Conservation (phyloP, 92 coral and sea anemone genomes). For the Zoanthus sociatus region DNA sequence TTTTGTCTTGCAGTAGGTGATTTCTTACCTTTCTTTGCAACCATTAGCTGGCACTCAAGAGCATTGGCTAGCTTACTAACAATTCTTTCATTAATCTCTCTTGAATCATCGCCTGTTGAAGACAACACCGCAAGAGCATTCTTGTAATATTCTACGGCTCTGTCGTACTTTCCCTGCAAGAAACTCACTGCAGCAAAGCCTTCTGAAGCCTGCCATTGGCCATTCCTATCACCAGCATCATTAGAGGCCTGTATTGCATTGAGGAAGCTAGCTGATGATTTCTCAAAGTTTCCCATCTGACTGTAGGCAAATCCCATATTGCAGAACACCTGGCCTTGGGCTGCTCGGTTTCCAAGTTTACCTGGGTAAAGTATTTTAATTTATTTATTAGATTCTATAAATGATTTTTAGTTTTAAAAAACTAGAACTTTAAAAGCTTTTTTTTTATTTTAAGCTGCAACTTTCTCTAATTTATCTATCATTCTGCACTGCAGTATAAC, state of each 20-base stretch:
- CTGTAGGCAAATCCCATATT: conserved; percentile 98
- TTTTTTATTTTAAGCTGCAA: background rate
- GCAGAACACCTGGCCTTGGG: conserved; percentile 95
- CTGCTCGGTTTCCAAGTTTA: conserved; percentile 80
- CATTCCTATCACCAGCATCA: conserved; percentile 74
- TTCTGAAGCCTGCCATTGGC: conserved; percentile 97
- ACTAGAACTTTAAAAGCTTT: background rate
- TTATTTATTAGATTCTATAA: background rate
- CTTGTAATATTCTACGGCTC: conserved; percentile 89
- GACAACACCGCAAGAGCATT: conserved; percentile 80
- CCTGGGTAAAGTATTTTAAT: conserved; percentile 53
- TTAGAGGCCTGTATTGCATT: conserved; percentile 93
- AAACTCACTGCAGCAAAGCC: conserved; percentile 95
- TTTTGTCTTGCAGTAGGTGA: conserved; percentile 32
- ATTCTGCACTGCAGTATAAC: too few species aligned
- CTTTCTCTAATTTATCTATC: too few species aligned
- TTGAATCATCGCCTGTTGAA: conserved; percentile 57
- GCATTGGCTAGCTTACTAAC: conserved; percentile 94
- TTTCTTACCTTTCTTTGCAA: conserved; percentile 57
- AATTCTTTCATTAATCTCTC: conserved; percentile 83
- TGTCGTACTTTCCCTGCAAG: conserved; percentile 74
- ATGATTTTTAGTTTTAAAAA: background rate
- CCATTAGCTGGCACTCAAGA: conserved; percentile 78
- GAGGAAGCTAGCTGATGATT: conserved; percentile 78
- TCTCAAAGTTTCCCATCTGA: conserved; percentile 84